These are phyloP conservation scores for Lasioglossum leucozonium DNA, from an alignment of 2,888 invertebrate species.

Conservation along the genomic window DNA sequence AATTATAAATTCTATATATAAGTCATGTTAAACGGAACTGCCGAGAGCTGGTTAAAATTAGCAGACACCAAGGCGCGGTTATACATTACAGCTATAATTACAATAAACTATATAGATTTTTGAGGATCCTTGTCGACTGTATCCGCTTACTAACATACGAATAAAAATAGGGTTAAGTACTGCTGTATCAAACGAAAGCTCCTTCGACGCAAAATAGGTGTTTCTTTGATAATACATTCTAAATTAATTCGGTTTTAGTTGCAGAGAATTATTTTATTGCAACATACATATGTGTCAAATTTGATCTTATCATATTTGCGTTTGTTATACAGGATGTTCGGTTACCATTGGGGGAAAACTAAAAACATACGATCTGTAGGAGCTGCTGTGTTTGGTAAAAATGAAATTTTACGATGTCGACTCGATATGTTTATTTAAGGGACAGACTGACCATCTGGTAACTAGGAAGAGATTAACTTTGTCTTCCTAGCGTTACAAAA, in stretches of 20 bases:
- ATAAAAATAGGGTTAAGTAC: background rate
- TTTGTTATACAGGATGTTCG: background rate
- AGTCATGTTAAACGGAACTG: background rate
- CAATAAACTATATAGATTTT: slow-evolving; percentile 9
- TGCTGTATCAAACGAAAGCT: background rate
- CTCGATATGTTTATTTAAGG: no score
- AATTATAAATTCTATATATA: slow-evolving; percentile 6
- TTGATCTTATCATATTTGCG: background rate
- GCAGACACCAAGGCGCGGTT: slow-evolving; percentile 18
- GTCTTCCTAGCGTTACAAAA: no score
- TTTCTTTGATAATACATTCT: background rate
- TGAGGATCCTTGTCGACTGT: background rate
- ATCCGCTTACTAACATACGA: background rate
- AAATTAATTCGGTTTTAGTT: background rate
- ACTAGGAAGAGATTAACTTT: no score
- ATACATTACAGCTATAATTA: slow-evolving; percentile 31
- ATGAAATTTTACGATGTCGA: no score
- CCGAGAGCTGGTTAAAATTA: slow-evolving; percentile 52
- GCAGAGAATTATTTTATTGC: background rate
- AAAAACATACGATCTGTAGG: no score
- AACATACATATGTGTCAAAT: no score
- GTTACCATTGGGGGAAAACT: background rate
- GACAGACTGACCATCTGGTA: no score
- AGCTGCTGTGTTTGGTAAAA: no score
- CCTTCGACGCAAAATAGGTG: background rate